phyloP scores from a whole-genome alignment of 2,797 vertebrate genomes.

The Cirrhinus molitorella region DNA sequence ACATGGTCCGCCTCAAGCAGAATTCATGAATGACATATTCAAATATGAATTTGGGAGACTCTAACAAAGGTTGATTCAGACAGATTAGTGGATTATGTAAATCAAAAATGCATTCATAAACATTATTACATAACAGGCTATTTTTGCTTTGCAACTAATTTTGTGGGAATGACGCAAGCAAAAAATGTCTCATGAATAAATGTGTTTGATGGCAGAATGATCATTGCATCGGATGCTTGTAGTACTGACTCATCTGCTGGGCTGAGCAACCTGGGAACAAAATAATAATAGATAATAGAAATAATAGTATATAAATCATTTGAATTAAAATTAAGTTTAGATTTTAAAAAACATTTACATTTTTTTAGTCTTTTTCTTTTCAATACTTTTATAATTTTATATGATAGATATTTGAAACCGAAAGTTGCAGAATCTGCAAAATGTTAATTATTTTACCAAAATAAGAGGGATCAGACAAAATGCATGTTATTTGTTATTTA shows the following conservation, averaged over 20 bases:
- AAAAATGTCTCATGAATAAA: conserved; percentile 12
- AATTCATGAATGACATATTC: conserved; percentile 46
- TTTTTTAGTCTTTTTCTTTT: not conserved
- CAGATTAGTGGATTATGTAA: conserved; percentile 56
- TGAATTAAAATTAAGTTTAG: too few relatives aligned
- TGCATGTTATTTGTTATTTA: too few relatives aligned
- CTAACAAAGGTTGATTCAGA: conserved; percentile 32
- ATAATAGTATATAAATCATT: too few relatives aligned
- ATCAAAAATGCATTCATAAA: conserved; percentile 43
- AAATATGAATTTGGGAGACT: conserved; percentile 14
- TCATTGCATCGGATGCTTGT: not conserved
- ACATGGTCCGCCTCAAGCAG: conserved; percentile 40
- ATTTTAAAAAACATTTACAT: not conserved
- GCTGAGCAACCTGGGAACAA: not conserved
- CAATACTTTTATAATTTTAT: not conserved
- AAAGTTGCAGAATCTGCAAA: too few relatives aligned
- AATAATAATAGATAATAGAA: too few relatives aligned
- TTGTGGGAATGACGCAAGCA: conserved; percentile 14
- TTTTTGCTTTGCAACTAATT: conserved; percentile 36
- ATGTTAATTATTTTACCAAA: too few relatives aligned
- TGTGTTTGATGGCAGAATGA: not conserved
- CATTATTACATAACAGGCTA: conserved; percentile 47
- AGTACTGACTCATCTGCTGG: not conserved
- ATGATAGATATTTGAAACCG: too few relatives aligned
- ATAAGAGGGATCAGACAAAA: too few relatives aligned